Evolutionary conservation across 2,797 vertebrate genomes (phyloP), one percentile per base, ranked within the genome.

Genomic region (Clarias platycephalus): DNA sequence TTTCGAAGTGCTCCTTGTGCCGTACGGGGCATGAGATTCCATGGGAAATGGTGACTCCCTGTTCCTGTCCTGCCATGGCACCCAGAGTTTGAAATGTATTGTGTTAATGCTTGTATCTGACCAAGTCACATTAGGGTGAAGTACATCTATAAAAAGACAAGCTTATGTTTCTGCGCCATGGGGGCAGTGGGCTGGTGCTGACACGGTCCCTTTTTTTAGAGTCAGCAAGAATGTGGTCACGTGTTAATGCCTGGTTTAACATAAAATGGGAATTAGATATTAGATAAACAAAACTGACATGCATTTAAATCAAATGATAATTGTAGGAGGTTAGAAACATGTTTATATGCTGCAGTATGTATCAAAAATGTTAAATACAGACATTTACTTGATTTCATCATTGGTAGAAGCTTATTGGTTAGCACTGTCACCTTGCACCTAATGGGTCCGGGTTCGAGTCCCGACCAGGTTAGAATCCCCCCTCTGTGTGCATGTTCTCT

Each of bases 11-110:
- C 64, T 92, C 87, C 82, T 95, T 93, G 81, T 96, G 93, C 5
- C 95, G 94, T 13, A 90, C 81, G 0, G 95, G 95, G 26, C 92
- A 95, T 89, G 93, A 93, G 64, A 96, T 91, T 90, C 93, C 93
- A 82, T 96, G 96, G 24, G 93, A 92, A 88, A 94, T 86, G 49
- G 95, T 91, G 68, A 94, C 89, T 91, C 93, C 94, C 77, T 94
- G 71, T 91, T 93, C 94, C 77, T 94, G 71, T 91, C 92, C 94
- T 85, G 94, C 88, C 95, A 96, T 96, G 13, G 86, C 78, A 77
- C 74, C 20, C 28, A 49, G 72, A 37, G 57, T 6, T 63, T 67
- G 72, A 87, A n/a, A 34, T 55, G 64, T 31, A 70, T 66, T 15
- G n/a, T 82, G 64, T 40, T 44, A 34, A 28, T 60, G 66, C 55